phyloP scores from a whole-genome alignment of 2,888 invertebrate genomes.

The Scrobipalpa atriplicella region DNA sequence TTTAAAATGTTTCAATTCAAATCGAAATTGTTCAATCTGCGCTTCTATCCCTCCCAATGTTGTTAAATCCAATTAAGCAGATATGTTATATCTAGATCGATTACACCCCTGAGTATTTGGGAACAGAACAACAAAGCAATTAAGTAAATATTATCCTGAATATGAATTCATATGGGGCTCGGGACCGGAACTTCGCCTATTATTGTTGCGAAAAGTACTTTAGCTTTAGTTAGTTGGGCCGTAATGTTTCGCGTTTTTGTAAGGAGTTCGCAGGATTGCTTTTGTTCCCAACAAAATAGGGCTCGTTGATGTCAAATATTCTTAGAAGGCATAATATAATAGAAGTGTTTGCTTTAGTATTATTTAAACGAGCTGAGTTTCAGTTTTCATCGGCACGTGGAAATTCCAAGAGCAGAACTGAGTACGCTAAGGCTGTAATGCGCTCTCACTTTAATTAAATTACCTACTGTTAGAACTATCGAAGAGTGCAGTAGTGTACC shows the following conservation, averaged over 20 bases:
- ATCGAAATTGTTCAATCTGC: not conserved
- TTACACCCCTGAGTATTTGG: constrained; percentile 39
- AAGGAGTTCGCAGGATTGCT: constrained; percentile 20
- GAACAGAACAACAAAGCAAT: constrained; percentile 42
- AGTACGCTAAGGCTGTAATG: constrained; percentile 61
- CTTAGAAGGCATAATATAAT: not conserved
- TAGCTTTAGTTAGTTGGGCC: constrained; percentile 21
- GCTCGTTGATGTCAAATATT: not conserved
- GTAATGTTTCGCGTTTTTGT: constrained; percentile 9
- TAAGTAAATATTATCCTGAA: constrained; percentile 41
- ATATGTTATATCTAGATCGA: constrained; percentile 27
- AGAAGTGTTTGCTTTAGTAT: not conserved
- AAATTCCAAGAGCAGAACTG: constrained; percentile 18
- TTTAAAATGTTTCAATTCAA: not conserved
- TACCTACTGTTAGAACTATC: constrained; percentile 59
- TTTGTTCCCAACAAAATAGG: constrained; percentile 9
- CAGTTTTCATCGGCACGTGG: not conserved
- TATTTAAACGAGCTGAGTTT: not conserved
- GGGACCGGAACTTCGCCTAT: constrained; percentile 30
- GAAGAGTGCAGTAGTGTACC: constrained; percentile 50
- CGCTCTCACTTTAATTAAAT: constrained; percentile 68
- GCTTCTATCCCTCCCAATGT: not conserved
- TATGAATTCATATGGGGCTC: constrained; percentile 33
- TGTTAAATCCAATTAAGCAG: constrained; percentile 1
- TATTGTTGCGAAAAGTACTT: constrained; percentile 27